Evolutionary conservation across 92 coral and sea anemone genomes (phyloP).

Genomic region (Micromussa lordhowensis): DNA sequence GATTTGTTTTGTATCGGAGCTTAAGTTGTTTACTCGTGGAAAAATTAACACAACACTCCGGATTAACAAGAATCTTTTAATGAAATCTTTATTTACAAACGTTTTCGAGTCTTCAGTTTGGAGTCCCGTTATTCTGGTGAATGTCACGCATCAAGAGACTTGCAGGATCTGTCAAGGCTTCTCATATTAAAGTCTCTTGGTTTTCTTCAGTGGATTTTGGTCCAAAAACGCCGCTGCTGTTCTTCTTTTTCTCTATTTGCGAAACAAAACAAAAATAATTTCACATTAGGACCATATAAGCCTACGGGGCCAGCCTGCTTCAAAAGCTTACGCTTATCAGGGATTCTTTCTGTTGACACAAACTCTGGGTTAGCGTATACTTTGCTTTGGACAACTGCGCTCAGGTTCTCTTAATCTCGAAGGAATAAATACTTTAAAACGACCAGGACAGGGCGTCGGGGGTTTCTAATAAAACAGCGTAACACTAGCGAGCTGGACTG

Average conservation of each 20-base stretch:
- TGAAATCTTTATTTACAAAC: neutral
- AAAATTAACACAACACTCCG: neutral
- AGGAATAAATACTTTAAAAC: too few relatives aligned
- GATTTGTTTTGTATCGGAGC: too few relatives aligned
- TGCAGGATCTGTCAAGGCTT: neutral
- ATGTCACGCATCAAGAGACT: neutral
- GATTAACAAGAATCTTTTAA: neutral
- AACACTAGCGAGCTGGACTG: neutral
- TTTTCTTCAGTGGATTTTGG: constrained; percentile 87
- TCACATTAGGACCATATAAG: neutral
- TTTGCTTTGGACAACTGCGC: neutral
- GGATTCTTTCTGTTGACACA: neutral
- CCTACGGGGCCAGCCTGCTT: too few relatives aligned
- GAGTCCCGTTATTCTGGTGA: neutral
- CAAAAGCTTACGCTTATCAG: too few relatives aligned
- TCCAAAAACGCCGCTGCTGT: constrained; percentile 81
- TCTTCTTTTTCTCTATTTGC: constrained; percentile 83
- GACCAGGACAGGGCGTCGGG: neutral
- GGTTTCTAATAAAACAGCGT: neutral
- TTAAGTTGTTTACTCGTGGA: neutral
- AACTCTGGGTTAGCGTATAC: neutral
- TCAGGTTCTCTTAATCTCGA: neutral
- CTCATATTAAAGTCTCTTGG: constrained; percentile 52
- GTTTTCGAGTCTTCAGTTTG: neutral
- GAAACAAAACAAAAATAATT: neutral